Base-by-base conservation (phyloP, 2,113 vertebrate species). In the Diphyllodes magnificus region DNA sequence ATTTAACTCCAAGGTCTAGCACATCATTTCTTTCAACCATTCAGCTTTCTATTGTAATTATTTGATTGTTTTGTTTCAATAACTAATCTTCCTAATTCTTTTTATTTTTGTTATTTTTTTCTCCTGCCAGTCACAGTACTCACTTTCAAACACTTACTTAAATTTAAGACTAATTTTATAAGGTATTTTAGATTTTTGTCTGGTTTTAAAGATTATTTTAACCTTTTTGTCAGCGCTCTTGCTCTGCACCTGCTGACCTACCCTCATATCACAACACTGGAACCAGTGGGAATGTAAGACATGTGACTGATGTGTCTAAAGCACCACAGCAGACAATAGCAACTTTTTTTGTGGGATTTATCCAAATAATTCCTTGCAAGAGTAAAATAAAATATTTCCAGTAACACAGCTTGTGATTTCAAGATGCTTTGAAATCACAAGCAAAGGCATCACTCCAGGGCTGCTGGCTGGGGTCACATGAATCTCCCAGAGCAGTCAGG, bases 1-100 rank as follows among this genome's bases (percentile, higher is more conserved):
- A 73, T 94, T 92, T 90, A 88, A 95, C 75, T 95, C 68, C 63
- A 85, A 97, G 75, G 66, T 70, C 85, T 95, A 93, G 79, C 66
- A 90, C 42, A 75, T 93, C 0, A 64, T 82, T 94, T 84, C 73
- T 93, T 93, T 85, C 83, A 87, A 82, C 86, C 40, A 33, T 17
- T 75, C 72, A 90, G 19, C 45, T 39, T 90, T 86, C 30, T 84
- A 47, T 85, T 95, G 91, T 72, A 91, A 82, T 86, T 35, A 71
- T 87, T 91, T 82, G 6, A 35, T 64, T 75, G 25, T 18, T 76
- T 71, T 71, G n/a, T 68, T 49, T 12, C 27, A 75, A 53, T 24
- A 84, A 37, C 61, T 88, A 28, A 90, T 73, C 75, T 85, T 69
- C 56, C 12, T 87, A 76, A 73, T 84, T 51, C 1, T 78, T 91